These are phyloP conservation scores for Adelges cooleyi DNA, from an alignment of 1,140 invertebrate species.

Conservation along the genomic window DNA sequence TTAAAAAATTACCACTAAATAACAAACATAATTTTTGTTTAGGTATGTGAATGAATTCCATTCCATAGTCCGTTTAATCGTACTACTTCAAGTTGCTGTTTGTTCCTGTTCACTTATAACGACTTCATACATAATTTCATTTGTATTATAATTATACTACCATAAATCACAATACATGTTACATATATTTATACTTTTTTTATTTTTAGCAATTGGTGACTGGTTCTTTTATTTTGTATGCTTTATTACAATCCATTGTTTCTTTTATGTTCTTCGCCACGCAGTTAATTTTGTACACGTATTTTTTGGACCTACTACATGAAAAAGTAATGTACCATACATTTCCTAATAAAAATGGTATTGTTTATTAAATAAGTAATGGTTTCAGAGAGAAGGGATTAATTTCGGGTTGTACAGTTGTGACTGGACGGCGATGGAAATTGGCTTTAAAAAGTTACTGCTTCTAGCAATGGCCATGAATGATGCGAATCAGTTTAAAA, in stretches of 20 bases:
- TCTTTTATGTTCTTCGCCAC: too few species aligned
- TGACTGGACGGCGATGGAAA: not conserved
- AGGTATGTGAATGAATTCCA: conserved; percentile 1
- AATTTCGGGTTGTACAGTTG: conserved; percentile 13
- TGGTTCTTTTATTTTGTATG: too few species aligned
- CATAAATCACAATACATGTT: not conserved
- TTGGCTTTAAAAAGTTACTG: not conserved
- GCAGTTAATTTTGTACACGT: too few species aligned
- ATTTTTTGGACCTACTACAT: too few species aligned
- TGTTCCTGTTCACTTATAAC: not conserved
- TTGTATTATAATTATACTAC: not conserved
- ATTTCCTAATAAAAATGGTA: not conserved
- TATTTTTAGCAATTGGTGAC: not conserved
- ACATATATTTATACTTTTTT: not conserved
- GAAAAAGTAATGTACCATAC: not conserved
- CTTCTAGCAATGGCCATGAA: conserved; percentile 4
- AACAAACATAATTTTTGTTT: too few species aligned
- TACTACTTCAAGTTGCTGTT: not conserved
- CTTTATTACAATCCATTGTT: too few species aligned
- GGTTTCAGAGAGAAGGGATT: not conserved
- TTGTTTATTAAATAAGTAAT: not conserved
- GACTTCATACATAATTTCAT: not conserved
- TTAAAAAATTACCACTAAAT: too few species aligned
- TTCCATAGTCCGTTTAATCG: not conserved
- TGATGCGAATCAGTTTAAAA: not conserved